Conservation (phyloP, 2,113 vertebrate species). For the Heptranchias perlo region DNA sequence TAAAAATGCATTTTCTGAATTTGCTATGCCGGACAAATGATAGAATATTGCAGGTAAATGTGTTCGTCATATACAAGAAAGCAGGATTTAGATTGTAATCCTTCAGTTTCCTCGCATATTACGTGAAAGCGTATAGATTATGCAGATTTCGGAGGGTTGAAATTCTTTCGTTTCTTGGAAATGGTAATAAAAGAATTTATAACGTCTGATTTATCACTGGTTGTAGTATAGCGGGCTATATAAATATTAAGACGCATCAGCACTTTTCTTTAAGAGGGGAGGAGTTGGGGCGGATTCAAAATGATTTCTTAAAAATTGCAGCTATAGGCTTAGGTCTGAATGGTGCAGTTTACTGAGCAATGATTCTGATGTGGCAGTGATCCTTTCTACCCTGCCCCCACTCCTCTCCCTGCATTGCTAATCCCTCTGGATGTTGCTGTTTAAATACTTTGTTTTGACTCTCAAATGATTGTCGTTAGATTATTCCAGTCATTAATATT, state of each 20-base stretch:
- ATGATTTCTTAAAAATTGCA: conserved; percentile 13
- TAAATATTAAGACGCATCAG: conserved; percentile 3
- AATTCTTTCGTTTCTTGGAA: neutral
- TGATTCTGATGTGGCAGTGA: conserved; percentile 33
- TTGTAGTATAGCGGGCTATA: neutral
- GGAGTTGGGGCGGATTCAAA: neutral
- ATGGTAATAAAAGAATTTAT: neutral
- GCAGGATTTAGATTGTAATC: neutral
- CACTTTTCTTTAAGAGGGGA: neutral
- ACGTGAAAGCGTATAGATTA: neutral
- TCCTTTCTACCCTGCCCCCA: conserved; percentile 25
- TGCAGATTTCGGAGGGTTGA: neutral
- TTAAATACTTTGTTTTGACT: neutral
- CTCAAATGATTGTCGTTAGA: neutral
- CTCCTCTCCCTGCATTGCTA: neutral
- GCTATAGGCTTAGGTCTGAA: neutral
- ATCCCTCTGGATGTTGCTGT: conserved; percentile 17
- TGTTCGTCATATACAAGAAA: neutral
- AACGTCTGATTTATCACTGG: neutral
- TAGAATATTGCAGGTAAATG: neutral
- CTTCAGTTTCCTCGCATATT: neutral
- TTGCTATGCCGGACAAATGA: neutral
- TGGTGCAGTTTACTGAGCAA: conserved; percentile 27
- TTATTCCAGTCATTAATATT: neutral
- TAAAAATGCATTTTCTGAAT: neutral